A percentile compares a stretch with the other conserved stretches of the same genome.
These are phyloP conservation scores for Euthynnus affinis DNA, from an alignment of 2,797 vertebrate species.

Conservation along the genomic window DNA sequence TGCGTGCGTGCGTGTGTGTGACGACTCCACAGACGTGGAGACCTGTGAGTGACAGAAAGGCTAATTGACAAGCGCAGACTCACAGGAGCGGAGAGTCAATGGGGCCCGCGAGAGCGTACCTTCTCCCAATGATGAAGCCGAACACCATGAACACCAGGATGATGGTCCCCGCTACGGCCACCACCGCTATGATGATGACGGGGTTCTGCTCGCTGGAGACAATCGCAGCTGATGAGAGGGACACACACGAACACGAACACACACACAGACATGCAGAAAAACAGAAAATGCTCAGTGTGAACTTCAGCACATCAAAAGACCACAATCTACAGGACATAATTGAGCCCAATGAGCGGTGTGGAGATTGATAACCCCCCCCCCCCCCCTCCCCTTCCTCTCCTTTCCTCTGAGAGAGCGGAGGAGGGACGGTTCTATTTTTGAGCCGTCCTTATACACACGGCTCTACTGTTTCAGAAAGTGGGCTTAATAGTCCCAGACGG, in stretches of 20 bases:
- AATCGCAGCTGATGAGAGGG: conserved; percentile 89
- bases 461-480: conserved; percentile 88
- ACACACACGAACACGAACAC: conserved; percentile 45
- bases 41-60: conserved; percentile 83
- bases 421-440: conserved; percentile 82
- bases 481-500: conserved; percentile 88
- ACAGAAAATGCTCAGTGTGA: conserved; percentile 53
- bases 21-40: conserved; percentile 75
- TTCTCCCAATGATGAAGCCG: conserved; percentile 99
- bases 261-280: conserved; percentile 3
- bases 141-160: conserved; percentile 99
- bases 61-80: conserved; percentile 88
- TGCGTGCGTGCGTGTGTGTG: conserved; percentile 56
- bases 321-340: conserved; percentile 60
- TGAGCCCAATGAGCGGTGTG: conserved; percentile 62
- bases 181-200: conserved; percentile 98
- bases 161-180: conserved; percentile 98
- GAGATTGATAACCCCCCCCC: conserved; percentile 65
- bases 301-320: conserved; percentile 54
- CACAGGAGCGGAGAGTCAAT: conserved; percentile 90
- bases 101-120: conserved; percentile 91
- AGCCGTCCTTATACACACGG: conserved; percentile 78
- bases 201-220: conserved; percentile 99
- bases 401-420: conserved; percentile 46
- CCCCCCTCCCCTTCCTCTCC: conserved; percentile 19